A percentile compares a stretch with the other conserved stretches of the same genome.
Evolutionary conservation across 2,797 vertebrate genomes (phyloP).

Genomic region (Botia almorhae): DNA sequence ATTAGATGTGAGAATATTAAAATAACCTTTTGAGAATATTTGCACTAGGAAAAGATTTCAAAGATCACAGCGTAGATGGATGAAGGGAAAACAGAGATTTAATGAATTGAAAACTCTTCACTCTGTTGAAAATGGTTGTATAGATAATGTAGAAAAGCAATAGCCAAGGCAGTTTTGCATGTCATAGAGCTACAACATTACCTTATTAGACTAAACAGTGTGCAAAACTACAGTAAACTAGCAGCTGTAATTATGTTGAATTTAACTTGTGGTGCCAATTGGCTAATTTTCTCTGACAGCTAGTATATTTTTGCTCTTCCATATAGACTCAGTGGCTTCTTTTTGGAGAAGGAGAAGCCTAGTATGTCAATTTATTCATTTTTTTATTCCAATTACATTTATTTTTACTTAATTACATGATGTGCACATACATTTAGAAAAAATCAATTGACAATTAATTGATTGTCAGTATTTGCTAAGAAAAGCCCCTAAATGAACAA

Average conservation of each 20-base stretch:
- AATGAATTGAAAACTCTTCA: not conserved
- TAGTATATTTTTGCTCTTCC: not conserved
- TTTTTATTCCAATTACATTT: no score
- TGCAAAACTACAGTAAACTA: slow-evolving; percentile 18
- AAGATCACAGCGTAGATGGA: not conserved
- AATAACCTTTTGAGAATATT: not conserved
- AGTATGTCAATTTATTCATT: no score
- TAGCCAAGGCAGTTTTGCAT: slow-evolving; percentile 10
- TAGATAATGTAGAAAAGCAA: not conserved
- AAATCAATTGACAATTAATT: no score
- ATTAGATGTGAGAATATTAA: not conserved
- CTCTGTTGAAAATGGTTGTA: not conserved
- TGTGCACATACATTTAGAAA: no score
- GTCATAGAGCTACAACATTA: slow-evolving; percentile 1
- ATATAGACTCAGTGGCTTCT: no score
- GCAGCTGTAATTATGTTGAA: slow-evolving; percentile 27
- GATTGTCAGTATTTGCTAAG: no score
- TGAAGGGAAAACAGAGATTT: not conserved
- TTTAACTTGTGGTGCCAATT: slow-evolving; percentile 11
- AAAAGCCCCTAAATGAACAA: no score
- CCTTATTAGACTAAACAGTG: slow-evolving; percentile 16
- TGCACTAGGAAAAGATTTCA: not conserved
- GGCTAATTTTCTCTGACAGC: slow-evolving; percentile 7
- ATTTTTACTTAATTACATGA: no score
- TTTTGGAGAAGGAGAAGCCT: no score